These are phyloP conservation scores for Beaufortia kweichowensis DNA, from an alignment of 2,113 vertebrate genomes.

Conservation along the genomic window DNA sequence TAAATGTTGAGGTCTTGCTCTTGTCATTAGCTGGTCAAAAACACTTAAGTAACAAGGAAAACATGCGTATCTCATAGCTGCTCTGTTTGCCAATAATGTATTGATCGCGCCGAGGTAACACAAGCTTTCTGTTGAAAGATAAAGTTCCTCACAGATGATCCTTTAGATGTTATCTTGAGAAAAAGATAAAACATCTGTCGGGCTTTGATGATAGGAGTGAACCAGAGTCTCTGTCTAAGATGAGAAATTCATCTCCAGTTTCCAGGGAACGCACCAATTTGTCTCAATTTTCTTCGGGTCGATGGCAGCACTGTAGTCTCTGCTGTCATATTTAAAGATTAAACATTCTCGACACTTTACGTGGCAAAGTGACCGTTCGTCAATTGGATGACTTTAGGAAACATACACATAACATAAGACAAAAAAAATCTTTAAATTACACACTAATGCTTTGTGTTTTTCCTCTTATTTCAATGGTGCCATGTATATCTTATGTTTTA, in stretches of 20 bases:
- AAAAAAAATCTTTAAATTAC: no score
- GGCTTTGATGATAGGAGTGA: slow-evolving; percentile 30
- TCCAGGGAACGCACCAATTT: slow-evolving; percentile 37
- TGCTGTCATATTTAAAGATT: slow-evolving; percentile 39
- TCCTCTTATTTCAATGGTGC: no score
- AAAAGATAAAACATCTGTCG: background rate
- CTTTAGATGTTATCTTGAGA: slow-evolving; percentile 15
- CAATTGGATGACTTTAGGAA: background rate
- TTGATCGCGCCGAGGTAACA: background rate
- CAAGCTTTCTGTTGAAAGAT: slow-evolving; percentile 12
- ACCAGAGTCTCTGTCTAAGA: slow-evolving; percentile 23
- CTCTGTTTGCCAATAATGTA: slow-evolving; percentile 44
- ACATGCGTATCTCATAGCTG: slow-evolving; percentile 5
- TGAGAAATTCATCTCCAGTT: slow-evolving; percentile 48
- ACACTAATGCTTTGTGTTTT: background rate
- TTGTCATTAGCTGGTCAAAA: background rate
- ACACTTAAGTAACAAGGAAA: background rate
- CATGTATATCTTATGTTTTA: no score
- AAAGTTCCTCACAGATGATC: background rate
- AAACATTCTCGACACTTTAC: slow-evolving; percentile 18
- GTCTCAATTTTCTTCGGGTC: slow-evolving; percentile 46
- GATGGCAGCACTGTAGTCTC: slow-evolving; percentile 2
- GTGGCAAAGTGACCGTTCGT: background rate
- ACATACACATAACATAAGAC: background rate
- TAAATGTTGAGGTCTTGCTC: background rate